Conservation (phyloP, 1,140 invertebrate genomes). For the Nomia melanderi region DNA sequence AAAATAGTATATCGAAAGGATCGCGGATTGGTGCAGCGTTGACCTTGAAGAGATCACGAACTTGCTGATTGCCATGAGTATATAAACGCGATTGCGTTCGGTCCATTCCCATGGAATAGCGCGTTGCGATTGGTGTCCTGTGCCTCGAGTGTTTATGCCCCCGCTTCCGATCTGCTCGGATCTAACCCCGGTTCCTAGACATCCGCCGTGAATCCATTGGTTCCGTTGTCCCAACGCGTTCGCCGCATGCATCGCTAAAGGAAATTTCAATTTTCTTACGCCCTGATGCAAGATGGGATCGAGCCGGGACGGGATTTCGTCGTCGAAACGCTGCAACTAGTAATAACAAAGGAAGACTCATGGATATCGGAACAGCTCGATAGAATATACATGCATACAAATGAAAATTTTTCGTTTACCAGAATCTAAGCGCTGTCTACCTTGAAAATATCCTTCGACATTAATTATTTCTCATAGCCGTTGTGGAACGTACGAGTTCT, state of each 20-base stretch:
- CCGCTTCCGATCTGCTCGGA: not conserved
- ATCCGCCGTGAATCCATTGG: not conserved
- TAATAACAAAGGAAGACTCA: not conserved
- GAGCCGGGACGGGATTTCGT: not conserved
- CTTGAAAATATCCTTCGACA: too few relatives aligned
- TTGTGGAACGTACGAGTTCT: too few relatives aligned
- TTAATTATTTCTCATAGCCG: too few relatives aligned
- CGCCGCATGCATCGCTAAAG: not conserved
- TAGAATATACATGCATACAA: not conserved
- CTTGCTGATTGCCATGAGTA: not conserved
- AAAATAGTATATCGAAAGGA: too few relatives aligned
- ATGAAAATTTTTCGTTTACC: not conserved
- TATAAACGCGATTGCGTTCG: not conserved
- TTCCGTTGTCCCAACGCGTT: not conserved
- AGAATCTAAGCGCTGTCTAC: too few relatives aligned
- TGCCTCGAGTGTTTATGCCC: not conserved
- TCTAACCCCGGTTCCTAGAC: not conserved
- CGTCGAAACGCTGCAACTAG: not conserved
- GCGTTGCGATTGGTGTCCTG: not conserved
- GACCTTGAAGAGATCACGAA: not conserved
- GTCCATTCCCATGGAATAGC: not conserved
- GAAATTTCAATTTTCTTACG: constrained; percentile 37
- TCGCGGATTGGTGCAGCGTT: too few relatives aligned
- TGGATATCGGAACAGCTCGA: not conserved
- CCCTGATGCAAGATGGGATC: not conserved